Evolutionary conservation across 1,140 invertebrate genomes (phyloP), one percentile per base, ranked within the genome.

Genomic region (Macrocentrus cingulum): DNA sequence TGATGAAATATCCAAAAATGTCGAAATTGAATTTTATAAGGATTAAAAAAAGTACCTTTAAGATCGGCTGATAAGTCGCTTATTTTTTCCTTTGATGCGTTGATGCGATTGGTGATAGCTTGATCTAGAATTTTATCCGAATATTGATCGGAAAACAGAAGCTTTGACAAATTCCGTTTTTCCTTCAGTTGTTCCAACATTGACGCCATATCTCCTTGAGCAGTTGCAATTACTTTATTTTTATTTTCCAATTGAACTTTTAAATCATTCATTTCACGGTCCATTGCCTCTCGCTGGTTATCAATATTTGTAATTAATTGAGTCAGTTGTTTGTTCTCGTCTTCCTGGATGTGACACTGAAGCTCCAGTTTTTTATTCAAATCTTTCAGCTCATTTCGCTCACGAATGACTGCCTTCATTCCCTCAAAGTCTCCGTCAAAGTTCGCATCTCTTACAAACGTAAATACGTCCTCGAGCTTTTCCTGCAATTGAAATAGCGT

Each of bases 251-350:
- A 16, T 22, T 56, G 44, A 8, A 13, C 20, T 25, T 51, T 51
- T 15, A 58, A 29, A 25, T 51, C 25, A 1, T 58, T 39, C 11
- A 42, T 45, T 2, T 34, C 4, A 51, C 23, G 5, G 13, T n/a
- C 16, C 34, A 51, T 44, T 4, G 42, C 20, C 16, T 18, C n/a
- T 9, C 18, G 20, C 18, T 49, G 48, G 22, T 42, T 29, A 1
- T 58, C 22, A 42, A 42, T 25, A 49, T 56, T 15, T 22, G 41
- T 13, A 3, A 55, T 58, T 20, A 51, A 51, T 41, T 44, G 29
- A 9, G 16, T 20, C 18, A 51, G 44, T 36, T 29, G 39, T 15
- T 29, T 15, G 18, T 51, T 51, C 42, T 58, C 56, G 2, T 51
- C 37, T 7, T 51, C 56, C 5, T 34, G 36, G 1, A 51, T 48